These are phyloP conservation scores for Erythrolamprus reginae DNA, from an alignment of 2,113 vertebrate species.

Conservation along the genomic window DNA sequence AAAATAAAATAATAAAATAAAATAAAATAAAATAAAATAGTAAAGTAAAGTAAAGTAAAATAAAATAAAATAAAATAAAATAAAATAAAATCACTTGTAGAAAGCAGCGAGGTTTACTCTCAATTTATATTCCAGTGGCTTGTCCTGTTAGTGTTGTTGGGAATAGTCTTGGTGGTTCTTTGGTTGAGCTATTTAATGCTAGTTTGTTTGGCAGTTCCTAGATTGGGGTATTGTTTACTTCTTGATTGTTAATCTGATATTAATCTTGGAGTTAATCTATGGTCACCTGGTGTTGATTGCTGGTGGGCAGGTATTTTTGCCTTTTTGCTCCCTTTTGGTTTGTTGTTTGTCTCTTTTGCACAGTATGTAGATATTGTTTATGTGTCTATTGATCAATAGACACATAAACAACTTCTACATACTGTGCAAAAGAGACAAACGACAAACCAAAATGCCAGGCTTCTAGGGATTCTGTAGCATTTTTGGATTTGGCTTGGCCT, in stretches of 20 bases:
- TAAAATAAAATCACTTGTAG: too few species aligned
- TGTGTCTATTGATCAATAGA: background rate
- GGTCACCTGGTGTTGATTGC: background rate
- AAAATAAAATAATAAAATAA: too few species aligned
- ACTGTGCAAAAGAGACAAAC: background rate
- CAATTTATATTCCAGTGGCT: background rate
- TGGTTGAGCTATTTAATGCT: background rate
- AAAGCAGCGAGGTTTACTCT: background rate
- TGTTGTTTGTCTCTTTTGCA: background rate
- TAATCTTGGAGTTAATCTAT: background rate
- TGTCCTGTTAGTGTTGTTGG: background rate
- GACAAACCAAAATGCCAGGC: background rate
- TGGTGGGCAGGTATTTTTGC: background rate
- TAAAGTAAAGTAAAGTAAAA: too few species aligned
- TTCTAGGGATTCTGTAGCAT: background rate
- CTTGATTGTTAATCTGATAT: background rate
- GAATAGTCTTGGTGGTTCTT: background rate
- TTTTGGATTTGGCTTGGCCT: background rate
- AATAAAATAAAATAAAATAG: too few species aligned
- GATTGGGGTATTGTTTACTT: background rate
- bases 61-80: too few species aligned
- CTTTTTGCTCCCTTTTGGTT: background rate
- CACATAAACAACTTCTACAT: background rate
- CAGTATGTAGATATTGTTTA: background rate
- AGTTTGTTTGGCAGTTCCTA: background rate